A percentile compares a stretch with the other conserved stretches of the same genome.
Conservation (phyloP, 2,797 vertebrate genomes). For the Poeciliopsis turneri region DNA sequence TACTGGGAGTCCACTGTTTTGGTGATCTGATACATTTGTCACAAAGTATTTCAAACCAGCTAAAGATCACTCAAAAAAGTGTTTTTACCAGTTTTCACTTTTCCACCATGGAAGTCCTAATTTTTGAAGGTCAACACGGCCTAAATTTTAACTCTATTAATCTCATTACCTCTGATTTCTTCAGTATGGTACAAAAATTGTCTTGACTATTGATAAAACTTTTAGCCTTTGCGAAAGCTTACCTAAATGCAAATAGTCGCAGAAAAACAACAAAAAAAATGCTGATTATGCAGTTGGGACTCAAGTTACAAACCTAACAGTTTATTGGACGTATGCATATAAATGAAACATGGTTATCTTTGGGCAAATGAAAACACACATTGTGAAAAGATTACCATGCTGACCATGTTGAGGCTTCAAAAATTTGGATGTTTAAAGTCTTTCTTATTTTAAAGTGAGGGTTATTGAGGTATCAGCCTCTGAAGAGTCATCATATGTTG, state of each 20-base stretch:
- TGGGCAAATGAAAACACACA: not conserved
- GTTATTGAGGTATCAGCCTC: slow-evolving; percentile 23
- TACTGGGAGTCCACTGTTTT: not conserved
- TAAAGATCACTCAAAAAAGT: no score
- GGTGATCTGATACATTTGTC: not conserved
- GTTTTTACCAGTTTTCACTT: no score
- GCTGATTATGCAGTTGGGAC: not conserved
- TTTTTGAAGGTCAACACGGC: not conserved
- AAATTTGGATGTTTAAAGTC: not conserved
- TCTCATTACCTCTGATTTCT: not conserved
- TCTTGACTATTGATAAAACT: not conserved
- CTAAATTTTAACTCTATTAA: not conserved
- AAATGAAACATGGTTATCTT: not conserved
- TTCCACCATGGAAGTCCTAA: not conserved
- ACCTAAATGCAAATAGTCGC: not conserved
- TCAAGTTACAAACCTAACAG: not conserved
- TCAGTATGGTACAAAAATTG: not conserved
- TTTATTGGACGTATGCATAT: not conserved
- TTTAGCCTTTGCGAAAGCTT: not conserved
- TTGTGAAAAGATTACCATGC: not conserved
- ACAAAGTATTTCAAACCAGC: not conserved
- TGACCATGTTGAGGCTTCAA: not conserved
- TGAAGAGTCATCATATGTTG: slow-evolving; percentile 1
- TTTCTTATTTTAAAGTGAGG: slow-evolving; percentile 10
- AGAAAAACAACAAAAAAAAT: not conserved